Percentiles rank a stretch among this genome's conserved stretches.
Conservation (phyloP, 2,888 invertebrate species). For the Odiellus spinosus region DNA sequence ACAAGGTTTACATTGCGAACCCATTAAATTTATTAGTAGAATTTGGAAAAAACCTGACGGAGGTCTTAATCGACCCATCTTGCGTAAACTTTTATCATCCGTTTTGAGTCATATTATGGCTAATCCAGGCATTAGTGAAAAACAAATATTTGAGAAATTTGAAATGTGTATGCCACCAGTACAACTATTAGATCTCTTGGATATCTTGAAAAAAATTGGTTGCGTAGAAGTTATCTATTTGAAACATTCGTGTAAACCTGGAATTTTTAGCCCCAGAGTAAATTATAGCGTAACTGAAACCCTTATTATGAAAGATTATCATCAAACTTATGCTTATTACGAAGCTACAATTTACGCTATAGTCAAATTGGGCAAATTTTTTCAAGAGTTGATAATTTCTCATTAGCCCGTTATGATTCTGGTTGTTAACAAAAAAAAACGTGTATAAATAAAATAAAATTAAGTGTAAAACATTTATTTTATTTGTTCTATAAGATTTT, state of each 20-base stretch:
- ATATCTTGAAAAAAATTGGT: slow-evolving; percentile 41
- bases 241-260: slow-evolving; percentile 9
- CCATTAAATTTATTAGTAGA: slow-evolving; percentile 27
- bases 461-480: no score
- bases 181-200: slow-evolving; percentile 43
- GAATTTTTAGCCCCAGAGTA: slow-evolving; percentile 9
- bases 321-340: not conserved
- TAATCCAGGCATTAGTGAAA: slow-evolving; percentile 41
- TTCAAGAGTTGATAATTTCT: not conserved
- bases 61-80: slow-evolving; percentile 45
- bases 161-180: slow-evolving; percentile 47
- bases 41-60: slow-evolving; percentile 65
- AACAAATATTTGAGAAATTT: slow-evolving; percentile 42
- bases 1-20: no score
- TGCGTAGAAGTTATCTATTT: slow-evolving; percentile 37
- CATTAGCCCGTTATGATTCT: no score
- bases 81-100: slow-evolving; percentile 51
- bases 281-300: not conserved
- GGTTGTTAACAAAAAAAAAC: no score
- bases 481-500: no score
- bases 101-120: slow-evolving; percentile 47
- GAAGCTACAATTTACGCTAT: not conserved
- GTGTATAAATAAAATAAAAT: no score
- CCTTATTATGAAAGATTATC: not conserved
- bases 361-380: not conserved